Base-by-base conservation (phyloP, 2,797 vertebrate species). In the Xenentodon cancila region DNA sequence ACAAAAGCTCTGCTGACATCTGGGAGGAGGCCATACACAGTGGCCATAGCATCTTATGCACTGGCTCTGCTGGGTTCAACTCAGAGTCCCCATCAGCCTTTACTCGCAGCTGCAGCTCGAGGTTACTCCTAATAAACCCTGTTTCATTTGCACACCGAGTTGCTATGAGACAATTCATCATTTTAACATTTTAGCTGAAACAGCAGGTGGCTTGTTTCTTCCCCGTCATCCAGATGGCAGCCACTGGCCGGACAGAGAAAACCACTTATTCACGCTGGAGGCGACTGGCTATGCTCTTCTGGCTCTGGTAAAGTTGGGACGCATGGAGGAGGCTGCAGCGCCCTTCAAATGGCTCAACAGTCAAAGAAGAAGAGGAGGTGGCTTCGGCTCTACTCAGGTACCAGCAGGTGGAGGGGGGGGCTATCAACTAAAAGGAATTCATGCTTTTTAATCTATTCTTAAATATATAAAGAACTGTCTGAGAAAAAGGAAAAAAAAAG, bases 21-120 rank as follows among this genome's bases (percentile, higher is more conserved):
- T 0, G 60, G 95, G 15, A 42, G 47, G 64, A 86, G 94, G 5
- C 92, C 96, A 0, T 98, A 99, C 83, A 93, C 94, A 0, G 92
- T 95, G 58, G 95, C 96, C 67, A 90, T 99, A 40, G n/a, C 89
- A 1, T 92, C 94, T 40, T 97, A 97, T 0, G 96, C 97, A 0
- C 80, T 98, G 73, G 84, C 94, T 55, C 55, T 94, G 55, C 49
- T 81, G 27, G 64, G 46, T 9, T 5, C 22, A n/a, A 2, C 53
- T 11, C 3, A 9, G 37, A 18, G 1, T 15, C 4, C 63, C 34
- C 47, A 44, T 50, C 42, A 0, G 71, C n/a, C 6, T 1, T 70
- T 93, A 62, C 81, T 91, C 1, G 56, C 20, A 56, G 78, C 71
- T 6, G 84, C 90, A n/a, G 76, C 76, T 32, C 17, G 61, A 80